Evolutionary conservation across 2,888 invertebrate species (phyloP).

Genomic region (Ceratothoa steindachneri): DNA sequence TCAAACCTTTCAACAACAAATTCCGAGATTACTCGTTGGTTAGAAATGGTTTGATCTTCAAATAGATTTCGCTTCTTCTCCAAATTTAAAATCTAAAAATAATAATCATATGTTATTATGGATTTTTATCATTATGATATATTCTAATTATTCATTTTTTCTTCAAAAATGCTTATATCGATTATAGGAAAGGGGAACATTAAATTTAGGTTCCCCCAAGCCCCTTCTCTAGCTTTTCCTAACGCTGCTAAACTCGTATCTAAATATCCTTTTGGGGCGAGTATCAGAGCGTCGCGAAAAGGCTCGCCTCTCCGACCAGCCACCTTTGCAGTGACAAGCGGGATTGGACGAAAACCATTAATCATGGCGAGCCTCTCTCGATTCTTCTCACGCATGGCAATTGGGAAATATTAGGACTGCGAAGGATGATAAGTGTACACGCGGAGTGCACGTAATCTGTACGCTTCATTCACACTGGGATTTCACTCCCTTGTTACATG

Average conservation of each 20-base stretch:
- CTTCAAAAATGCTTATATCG: neutral
- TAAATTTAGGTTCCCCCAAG: neutral
- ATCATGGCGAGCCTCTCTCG: neutral
- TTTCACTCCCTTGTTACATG: too few species aligned
- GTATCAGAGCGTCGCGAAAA: neutral
- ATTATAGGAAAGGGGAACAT: neutral
- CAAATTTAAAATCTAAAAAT: too few species aligned
- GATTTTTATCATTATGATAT: too few species aligned
- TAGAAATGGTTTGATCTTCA: too few species aligned
- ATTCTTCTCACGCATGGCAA: constrained; percentile 8
- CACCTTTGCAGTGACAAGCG: constrained; percentile 8
- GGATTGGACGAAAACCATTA: neutral
- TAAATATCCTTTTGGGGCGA: neutral
- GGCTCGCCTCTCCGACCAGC: neutral
- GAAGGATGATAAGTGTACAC: constrained; percentile 3
- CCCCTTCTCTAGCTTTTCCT: neutral
- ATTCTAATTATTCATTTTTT: too few species aligned
- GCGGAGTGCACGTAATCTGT: neutral
- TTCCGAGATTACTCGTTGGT: too few species aligned
- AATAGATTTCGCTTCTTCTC: too few species aligned
- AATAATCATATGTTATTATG: too few species aligned
- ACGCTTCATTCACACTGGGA: too few species aligned
- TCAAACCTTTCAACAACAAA: too few species aligned
- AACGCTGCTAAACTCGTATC: neutral
- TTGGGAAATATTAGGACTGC: constrained; percentile 10